Percentiles rank a stretch among this genome's conserved stretches.
Evolutionary conservation across 1,140 invertebrate genomes (phyloP).

Genomic region (Drosophila burlai): DNA sequence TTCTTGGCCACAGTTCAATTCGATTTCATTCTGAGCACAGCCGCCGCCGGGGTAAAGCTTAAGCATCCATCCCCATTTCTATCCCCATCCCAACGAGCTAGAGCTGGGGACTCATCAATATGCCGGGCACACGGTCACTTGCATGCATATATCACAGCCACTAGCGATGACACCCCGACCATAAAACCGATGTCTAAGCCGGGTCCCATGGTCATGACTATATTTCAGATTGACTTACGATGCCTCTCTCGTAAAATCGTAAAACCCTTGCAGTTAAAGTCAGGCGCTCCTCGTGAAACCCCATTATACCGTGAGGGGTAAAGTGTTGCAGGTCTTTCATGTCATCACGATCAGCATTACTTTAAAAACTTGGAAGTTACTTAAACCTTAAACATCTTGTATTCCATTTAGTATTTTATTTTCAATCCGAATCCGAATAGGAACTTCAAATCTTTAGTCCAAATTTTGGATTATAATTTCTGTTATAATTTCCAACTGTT

Average conservation of each 20-base stretch:
- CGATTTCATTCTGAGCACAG: constrained; percentile 54
- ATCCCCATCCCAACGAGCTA: constrained; percentile 1
- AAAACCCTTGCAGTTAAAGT: background rate
- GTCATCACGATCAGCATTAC: background rate
- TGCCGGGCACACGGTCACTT: constrained; percentile 25
- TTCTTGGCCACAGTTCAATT: constrained; percentile 45
- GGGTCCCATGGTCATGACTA: constrained; percentile 3
- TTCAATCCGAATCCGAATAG: too few species aligned
- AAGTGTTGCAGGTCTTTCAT: background rate
- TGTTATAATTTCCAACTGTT: background rate
- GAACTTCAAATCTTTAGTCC: background rate
- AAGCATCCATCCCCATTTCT: constrained; percentile 25
- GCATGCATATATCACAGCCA: constrained; percentile 1
- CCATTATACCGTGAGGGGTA: background rate
- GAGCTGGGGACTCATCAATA: constrained; percentile 35
- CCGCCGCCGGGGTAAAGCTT: constrained; percentile 21
- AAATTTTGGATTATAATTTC: background rate
- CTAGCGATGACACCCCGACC: constrained; percentile 32
- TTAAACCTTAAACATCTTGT: background rate
- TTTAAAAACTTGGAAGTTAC: background rate
- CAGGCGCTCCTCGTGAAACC: background rate
- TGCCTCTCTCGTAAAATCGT: background rate
- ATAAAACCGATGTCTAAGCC: constrained; percentile 1
- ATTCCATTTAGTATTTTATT: background rate
- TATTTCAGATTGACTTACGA: constrained; percentile 19